These are phyloP conservation scores for Onychostruthus taczanowskii DNA, from an alignment of 2,113 vertebrate species.

Conservation along the genomic window DNA sequence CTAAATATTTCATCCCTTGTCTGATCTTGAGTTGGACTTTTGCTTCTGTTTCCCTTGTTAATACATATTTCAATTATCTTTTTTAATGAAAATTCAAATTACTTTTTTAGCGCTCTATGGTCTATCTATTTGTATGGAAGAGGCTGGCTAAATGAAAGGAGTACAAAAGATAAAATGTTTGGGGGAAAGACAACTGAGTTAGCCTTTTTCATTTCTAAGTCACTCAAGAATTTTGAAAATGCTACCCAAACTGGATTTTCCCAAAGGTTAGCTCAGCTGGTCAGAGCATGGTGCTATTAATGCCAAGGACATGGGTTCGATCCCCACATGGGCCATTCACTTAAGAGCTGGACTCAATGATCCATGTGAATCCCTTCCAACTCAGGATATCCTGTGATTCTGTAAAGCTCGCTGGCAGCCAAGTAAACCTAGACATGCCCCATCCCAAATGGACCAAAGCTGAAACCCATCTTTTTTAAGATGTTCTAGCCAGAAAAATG, in stretches of 20 bases:
- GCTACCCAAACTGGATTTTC: not conserved
- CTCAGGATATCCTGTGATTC: not conserved
- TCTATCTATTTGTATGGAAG: not conserved
- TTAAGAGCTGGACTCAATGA: not conserved
- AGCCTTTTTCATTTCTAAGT: not conserved
- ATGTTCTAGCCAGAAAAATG: not conserved
- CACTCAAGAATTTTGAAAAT: not conserved
- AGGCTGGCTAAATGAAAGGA: not conserved
- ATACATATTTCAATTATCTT: not conserved
- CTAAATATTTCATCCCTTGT: not conserved
- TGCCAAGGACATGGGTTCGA: rapidly evolving
- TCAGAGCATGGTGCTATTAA: not conserved
- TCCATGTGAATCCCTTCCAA: not conserved
- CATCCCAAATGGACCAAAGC: not conserved
- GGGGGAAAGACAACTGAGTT: not conserved
- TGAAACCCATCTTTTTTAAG: not conserved
- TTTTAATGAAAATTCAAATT: not conserved
- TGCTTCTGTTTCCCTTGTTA: not conserved
- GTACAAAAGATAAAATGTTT: not conserved
- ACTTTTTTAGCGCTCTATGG: not conserved
- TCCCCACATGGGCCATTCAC: not conserved
- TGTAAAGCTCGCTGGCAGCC: not conserved
- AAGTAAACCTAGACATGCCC: not conserved
- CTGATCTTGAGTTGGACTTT: not conserved
- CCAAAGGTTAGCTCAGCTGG: not conserved